Evolutionary conservation across 1,140 invertebrate genomes (phyloP).

Genomic region (Portunus trituberculatus): DNA sequence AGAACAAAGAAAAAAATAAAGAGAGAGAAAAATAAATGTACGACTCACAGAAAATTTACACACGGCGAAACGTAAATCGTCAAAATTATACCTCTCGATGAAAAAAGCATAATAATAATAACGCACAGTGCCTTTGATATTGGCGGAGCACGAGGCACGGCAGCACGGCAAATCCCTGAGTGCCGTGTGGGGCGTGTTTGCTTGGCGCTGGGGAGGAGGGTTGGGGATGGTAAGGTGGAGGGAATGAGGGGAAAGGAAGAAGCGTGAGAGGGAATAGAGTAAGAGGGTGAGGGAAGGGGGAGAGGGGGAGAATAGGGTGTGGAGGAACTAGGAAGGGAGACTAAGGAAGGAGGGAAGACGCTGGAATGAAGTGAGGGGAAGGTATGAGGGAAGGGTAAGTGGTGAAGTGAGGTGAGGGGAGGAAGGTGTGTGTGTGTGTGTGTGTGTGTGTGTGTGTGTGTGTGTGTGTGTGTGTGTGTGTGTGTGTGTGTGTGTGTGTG

Average conservation of each 20-base stretch:
- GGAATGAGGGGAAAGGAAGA: neutral
- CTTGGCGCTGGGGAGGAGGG: neutral
- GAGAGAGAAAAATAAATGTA: neutral
- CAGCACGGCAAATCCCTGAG: neutral
- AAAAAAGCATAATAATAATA: slow-evolving; percentile 3
- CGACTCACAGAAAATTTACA: neutral
- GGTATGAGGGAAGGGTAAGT: neutral
- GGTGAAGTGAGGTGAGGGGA: neutral
- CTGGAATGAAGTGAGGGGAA: neutral
- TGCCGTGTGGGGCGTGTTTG: neutral
- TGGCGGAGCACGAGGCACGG: neutral
- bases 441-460: neutral
- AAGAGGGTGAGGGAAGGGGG: neutral
- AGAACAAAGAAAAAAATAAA: no score
- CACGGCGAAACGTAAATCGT: neutral
- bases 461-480: neutral
- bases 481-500: no score
- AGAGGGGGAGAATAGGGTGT: neutral
- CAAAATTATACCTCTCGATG: neutral
- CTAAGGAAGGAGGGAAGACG: neutral
- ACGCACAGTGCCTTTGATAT: neutral
- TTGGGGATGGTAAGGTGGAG: neutral
- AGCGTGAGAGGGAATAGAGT: neutral
- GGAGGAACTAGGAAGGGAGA: neutral
- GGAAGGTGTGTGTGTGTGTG: neutral